Evolutionary conservation across 2,888 invertebrate species (phyloP), one percentile per base, ranked within the genome.

Genomic region (Amphiduros pacificus): DNA sequence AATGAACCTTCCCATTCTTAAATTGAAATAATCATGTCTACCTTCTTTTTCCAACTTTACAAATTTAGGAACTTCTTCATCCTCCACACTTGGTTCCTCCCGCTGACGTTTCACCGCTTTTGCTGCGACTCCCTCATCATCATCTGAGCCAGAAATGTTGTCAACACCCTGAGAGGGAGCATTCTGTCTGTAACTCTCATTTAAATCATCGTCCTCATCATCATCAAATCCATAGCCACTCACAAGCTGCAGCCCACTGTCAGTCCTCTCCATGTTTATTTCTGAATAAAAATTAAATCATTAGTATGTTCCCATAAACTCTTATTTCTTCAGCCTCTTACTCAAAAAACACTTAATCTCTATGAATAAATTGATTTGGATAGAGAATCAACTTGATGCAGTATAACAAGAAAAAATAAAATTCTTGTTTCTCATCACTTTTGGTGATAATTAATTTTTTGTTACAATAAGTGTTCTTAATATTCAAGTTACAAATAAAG

Each of bases 171-270:
- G 40, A 1, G 53, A n/a, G n/a, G n/a, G n/a, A n/a, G n/a, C n/a
- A 44, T 22, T 51, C 24, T 9, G 22, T 9, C 20, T 20, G 36
- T 6, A 6, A n/a, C 57, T 57, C 6, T 63, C 63, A 11, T 26
- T 60, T 17, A 17, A 32, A 20, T 31, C 62, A 31, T 48, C 55
- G 0, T 63, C 63, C 20, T 24, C 50, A 2, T 41, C 61, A 5
- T 61, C 65, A 14, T 64, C 64, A 29, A 57, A 64, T 9, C 55
- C 67, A 32, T 68, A 68, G 1, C 53, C 63, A 60, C 61, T 58
- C 27, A 64, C 55, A 17, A 68, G 36, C 44, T 44, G 48, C 60
- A 64, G 65, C 20, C 64, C 54, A 40, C 66, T 67, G 59, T 67
- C 64, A 17, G 52, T 63, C 48, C 63, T 32, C 28, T 59, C 41